A percentile compares a stretch with the other conserved stretches of the same genome.
Evolutionary conservation across 64 coral and sea anemone species (phyloP).

Genomic region (Actinia tenebrosa): DNA sequence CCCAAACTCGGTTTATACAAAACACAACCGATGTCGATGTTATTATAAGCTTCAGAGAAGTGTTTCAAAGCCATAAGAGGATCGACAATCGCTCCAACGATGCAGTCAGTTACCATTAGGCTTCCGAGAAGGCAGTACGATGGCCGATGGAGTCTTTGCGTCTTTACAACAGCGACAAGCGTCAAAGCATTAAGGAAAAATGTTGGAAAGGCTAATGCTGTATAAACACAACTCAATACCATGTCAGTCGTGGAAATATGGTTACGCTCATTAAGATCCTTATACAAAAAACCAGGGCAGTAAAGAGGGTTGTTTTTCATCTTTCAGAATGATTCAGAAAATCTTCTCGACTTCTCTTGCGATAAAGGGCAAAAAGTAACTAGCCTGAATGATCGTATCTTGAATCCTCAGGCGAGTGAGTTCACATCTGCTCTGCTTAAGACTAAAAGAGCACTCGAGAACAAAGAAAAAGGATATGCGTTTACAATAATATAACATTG

Average conservation of each 20-base stretch:
- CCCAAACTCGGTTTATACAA: not conserved
- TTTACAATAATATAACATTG: too few species aligned
- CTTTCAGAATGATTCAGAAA: not conserved
- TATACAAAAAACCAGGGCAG: not conserved
- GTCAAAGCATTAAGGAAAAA: not conserved
- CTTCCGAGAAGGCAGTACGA: not conserved
- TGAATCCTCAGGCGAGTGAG: too few species aligned
- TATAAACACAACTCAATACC: not conserved
- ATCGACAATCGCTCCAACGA: not conserved
- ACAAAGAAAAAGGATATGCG: too few species aligned
- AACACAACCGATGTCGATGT: not conserved
- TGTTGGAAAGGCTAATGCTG: not conserved
- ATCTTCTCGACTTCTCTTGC: not conserved
- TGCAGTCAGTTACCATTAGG: not conserved
- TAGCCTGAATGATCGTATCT: too few species aligned
- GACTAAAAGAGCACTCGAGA: too few species aligned
- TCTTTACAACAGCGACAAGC: not conserved
- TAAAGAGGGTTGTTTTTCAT: not conserved
- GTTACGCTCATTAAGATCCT: not conserved
- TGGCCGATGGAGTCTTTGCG: not conserved
- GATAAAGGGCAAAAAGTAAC: not conserved
- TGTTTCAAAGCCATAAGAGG: conserved; percentile 12
- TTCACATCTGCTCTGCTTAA: too few species aligned
- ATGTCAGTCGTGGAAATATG: not conserved
- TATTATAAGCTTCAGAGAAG: not conserved